These are phyloP conservation scores for Ariopsis seemanni DNA, from an alignment of 2,113 vertebrate species.

Conservation along the genomic window DNA sequence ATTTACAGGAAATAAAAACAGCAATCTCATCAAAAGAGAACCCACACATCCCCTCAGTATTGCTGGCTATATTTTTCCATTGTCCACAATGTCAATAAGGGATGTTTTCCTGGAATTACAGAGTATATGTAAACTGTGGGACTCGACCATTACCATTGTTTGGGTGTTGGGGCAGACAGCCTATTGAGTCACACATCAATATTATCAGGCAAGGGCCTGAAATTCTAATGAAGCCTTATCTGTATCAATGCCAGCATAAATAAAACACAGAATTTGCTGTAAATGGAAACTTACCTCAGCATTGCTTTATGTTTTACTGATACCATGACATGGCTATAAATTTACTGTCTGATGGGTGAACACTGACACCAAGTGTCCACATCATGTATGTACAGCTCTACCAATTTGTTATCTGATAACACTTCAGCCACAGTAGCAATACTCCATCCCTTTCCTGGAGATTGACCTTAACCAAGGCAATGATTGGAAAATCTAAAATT, in stretches of 20 bases:
- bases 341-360: conserved; percentile 57
- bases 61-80: conserved; percentile 62
- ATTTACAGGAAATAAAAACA: conserved; percentile 44
- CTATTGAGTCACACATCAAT: conserved; percentile 40
- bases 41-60: conserved; percentile 48
- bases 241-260: conserved; percentile 45
- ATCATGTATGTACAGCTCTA: conserved; percentile 22
- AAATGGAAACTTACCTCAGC: conserved; percentile 37
- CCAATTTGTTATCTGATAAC: not conserved
- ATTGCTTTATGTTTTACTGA: conserved; percentile 9
- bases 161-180: conserved; percentile 41
- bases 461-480: not conserved
- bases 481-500: not conserved
- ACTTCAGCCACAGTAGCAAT: not conserved
- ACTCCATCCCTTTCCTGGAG: not conserved
- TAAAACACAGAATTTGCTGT: conserved; percentile 41
- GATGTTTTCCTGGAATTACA: conserved; percentile 46
- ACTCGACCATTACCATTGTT: conserved; percentile 42
- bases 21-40: conserved; percentile 49
- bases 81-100: conserved; percentile 51
- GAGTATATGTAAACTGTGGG: conserved; percentile 48
- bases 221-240: conserved; percentile 47
- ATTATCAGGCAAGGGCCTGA: conserved; percentile 23
- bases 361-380: conserved; percentile 69
- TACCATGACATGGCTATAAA: not conserved